phyloP scores from a whole-genome alignment of 2,888 invertebrate species.

The Asteroscopus sphinx region DNA sequence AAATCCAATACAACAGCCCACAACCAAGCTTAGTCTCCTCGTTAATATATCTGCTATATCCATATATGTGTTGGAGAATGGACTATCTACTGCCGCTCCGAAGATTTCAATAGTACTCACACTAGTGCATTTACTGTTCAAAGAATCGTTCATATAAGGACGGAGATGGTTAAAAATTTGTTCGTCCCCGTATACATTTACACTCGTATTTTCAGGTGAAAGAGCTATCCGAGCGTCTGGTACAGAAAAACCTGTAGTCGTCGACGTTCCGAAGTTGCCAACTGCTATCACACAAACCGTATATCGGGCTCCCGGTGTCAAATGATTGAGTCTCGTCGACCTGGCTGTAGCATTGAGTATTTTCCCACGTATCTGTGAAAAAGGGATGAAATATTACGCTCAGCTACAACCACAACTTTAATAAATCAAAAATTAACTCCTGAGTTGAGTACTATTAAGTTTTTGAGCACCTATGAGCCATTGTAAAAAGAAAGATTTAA shows the following conservation, averaged over 20 bases:
- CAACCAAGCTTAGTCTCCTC: slow-evolving; percentile 94
- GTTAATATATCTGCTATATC: slow-evolving; percentile 94
- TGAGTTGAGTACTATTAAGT: slow-evolving; percentile 63
- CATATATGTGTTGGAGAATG: slow-evolving; percentile 91
- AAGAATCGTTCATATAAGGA: slow-evolving; percentile 90
- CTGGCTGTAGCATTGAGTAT: slow-evolving; percentile 93
- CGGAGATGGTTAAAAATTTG: slow-evolving; percentile 86
- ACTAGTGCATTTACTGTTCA: slow-evolving; percentile 94
- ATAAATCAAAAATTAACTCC: slow-evolving; percentile 41
- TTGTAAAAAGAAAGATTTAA: slow-evolving; percentile 82
- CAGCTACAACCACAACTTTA: slow-evolving; percentile 1
- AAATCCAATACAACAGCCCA: slow-evolving; percentile 96
- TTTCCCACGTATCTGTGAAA: slow-evolving; percentile 93
- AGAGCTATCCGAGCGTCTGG: slow-evolving; percentile 88
- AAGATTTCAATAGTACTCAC: slow-evolving; percentile 93
- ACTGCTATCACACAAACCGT: slow-evolving; percentile 96
- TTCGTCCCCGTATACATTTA: slow-evolving; percentile 89
- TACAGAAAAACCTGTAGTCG: slow-evolving; percentile 76
- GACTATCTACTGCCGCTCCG: slow-evolving; percentile 90
- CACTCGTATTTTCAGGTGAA: slow-evolving; percentile 76
- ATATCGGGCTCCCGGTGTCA: slow-evolving; percentile 95
- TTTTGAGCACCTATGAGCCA: slow-evolving; percentile 68
- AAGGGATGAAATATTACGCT: slow-evolving; percentile 22
- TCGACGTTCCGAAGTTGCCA: slow-evolving; percentile 91
- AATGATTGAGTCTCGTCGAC: slow-evolving; percentile 93